Percentiles rank a stretch among this genome's conserved stretches.
These are phyloP conservation scores for Argyresthia goedartella DNA, from an alignment of 2,888 invertebrate genomes.

Conservation along the genomic window DNA sequence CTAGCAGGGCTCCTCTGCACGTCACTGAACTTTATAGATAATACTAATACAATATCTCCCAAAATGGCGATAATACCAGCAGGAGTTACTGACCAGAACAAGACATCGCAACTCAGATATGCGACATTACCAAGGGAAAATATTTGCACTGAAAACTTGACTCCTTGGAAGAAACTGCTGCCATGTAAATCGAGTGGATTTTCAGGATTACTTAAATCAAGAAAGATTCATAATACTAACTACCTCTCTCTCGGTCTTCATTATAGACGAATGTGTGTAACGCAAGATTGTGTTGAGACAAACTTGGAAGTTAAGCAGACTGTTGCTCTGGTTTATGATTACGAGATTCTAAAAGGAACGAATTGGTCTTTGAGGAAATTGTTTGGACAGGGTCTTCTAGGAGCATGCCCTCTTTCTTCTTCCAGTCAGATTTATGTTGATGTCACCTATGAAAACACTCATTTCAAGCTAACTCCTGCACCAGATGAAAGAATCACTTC, in stretches of 20 bases:
- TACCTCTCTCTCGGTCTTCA: slow-evolving; percentile 93
- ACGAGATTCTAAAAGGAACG: slow-evolving; percentile 73
- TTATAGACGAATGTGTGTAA: slow-evolving; percentile 82
- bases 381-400: slow-evolving; percentile 88
- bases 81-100: slow-evolving; percentile 69
- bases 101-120: slow-evolving; percentile 77
- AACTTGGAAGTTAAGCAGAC: slow-evolving; percentile 87
- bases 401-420: slow-evolving; percentile 84
- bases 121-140: slow-evolving; percentile 95
- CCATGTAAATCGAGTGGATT: slow-evolving; percentile 95
- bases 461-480: slow-evolving; percentile 74
- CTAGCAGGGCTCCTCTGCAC: slow-evolving; percentile 96
- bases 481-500: slow-evolving; percentile 73
- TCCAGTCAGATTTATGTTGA: slow-evolving; percentile 87
- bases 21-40: slow-evolving; percentile 93
- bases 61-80: slow-evolving; percentile 85
- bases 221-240: slow-evolving; percentile 91
- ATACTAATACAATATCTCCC: slow-evolving; percentile 86
- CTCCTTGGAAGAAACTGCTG: slow-evolving; percentile 97
- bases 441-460: slow-evolving; percentile 73
- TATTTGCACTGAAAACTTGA: slow-evolving; percentile 98
- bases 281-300: slow-evolving; percentile 68
- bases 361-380: slow-evolving; percentile 91
- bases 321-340: slow-evolving; percentile 90
- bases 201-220: slow-evolving; percentile 89